Conservation (phyloP, 2,113 vertebrate species). For the Sylvietta virens region DNA sequence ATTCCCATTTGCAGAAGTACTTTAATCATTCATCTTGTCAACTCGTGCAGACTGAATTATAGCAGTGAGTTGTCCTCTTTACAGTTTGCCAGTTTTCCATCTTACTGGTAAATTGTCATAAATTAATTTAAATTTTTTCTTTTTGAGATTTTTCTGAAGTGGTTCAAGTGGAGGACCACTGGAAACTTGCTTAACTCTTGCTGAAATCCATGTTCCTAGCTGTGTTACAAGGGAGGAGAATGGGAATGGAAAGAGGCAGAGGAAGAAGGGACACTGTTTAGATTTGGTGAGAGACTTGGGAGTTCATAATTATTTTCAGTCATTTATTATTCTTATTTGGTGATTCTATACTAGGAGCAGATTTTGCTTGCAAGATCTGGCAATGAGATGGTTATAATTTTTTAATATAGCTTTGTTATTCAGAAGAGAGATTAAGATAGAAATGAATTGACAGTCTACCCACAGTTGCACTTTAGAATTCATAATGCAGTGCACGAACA, state of each 20-base stretch:
- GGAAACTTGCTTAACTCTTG: not conserved
- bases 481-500: not conserved
- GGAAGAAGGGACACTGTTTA: not conserved
- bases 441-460: constrained; percentile 27
- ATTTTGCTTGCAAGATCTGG: not conserved
- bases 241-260: not conserved
- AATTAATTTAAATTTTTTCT: not conserved
- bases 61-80: not conserved
- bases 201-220: not conserved
- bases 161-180: not conserved
- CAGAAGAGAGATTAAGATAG: constrained; percentile 23
- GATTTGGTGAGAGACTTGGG: not conserved
- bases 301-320: not conserved
- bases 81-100: not conserved
- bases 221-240: not conserved
- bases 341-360: not conserved
- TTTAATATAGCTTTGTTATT: constrained; percentile 15
- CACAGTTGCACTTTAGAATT: constrained; percentile 16
- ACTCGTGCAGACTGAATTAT: not conserved
- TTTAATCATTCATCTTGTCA: not conserved
- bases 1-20: not conserved
- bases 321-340: not conserved
- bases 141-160: not conserved
- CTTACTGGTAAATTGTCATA: not conserved
- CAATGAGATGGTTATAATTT: not conserved